Base-by-base conservation (phyloP, 37 sponge, comb jelly and placozoan genomes). In the Mnemiopsis leidyi region DNA sequence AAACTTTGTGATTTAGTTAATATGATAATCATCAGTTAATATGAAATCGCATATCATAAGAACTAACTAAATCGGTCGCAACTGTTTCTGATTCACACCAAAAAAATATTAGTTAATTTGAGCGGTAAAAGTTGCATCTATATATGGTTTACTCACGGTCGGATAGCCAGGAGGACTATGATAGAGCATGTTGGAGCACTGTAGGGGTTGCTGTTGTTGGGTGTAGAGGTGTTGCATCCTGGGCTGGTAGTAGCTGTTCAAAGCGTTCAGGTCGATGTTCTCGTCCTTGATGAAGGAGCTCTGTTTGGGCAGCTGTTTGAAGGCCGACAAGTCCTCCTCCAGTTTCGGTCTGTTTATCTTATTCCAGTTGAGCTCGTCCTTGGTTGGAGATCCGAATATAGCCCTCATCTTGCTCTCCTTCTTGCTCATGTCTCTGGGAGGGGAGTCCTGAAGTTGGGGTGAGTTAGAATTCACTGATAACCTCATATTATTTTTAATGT, bases 341-440 rank as follows among this genome's bases (percentile, higher is more conserved):
- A 20, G 5, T 28, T 85, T 35, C 25, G n/a, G 28, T 9, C 20
- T n/a, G 23, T 85, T 23, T 1, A 23, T 2, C 90, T 85, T 85
- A 61, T 39, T 85, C 90, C 61, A 40, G 48, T 37, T 85, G 26
- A 38, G 3, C 24, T 40, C 61, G 21, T 85, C 90, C 48, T 85
- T 85, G 24, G n/a, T 38, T 39, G 90, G 90, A n/a, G 90, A 85
- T 85, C 90, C 90, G 39, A 85, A 33, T 28, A 85, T 85, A 2
- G 90, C 90, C 25, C 90, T 38, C 90, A 85, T 85, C 90, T 85
- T 85, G 90, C 90, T 85, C 29, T 85, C 90, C 48, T 85, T 85
- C 90, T 85, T 85, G 48, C 90, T 85, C 90, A 85, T 18, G 30
- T 85, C 90, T 2, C 90, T n/a, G 2, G 90, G 90, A 2, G 90